phyloP scores from a whole-genome alignment of 2,888 invertebrate species.

The Coleophora deauratella region DNA sequence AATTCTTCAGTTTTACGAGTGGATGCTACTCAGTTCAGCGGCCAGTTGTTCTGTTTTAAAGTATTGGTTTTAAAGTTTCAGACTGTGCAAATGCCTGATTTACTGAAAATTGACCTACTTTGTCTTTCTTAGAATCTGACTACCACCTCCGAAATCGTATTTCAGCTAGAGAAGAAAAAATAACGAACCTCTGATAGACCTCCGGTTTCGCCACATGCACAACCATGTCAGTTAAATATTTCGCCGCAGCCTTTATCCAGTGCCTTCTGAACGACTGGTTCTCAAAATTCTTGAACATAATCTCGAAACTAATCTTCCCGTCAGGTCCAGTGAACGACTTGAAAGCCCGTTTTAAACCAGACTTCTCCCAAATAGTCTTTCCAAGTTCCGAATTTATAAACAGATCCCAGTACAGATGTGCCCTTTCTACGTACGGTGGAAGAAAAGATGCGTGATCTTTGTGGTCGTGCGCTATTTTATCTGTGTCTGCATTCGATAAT shows the following conservation, averaged over 20 bases:
- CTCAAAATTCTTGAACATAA: slow-evolving; percentile 84
- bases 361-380: slow-evolving; percentile 80
- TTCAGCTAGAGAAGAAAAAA: no score
- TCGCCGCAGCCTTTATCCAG: slow-evolving; percentile 85
- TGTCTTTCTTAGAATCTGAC: no score
- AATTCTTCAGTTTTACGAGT: no score
- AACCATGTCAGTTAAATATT: slow-evolving; percentile 82
- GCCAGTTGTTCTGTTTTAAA: no score
- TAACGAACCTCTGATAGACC: slow-evolving; percentile 79
- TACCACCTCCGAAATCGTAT: no score
- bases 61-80: no score
- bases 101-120: no score
- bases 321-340: slow-evolving; percentile 79
- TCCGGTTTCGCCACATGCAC: slow-evolving; percentile 83
- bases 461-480: slow-evolving; percentile 75
- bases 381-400: slow-evolving; percentile 86
- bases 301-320: slow-evolving; percentile 81
- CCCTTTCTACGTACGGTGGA: slow-evolving; percentile 76
- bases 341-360: slow-evolving; percentile 80
- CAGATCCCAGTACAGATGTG: slow-evolving; percentile 85
- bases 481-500: slow-evolving; percentile 76
- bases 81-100: no score
- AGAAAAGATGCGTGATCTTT: slow-evolving; percentile 81
- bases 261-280: slow-evolving; percentile 85
- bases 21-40: no score